These are phyloP conservation scores for Ophion ventricosus DNA, from an alignment of 2,888 invertebrate genomes.

Conservation along the genomic window DNA sequence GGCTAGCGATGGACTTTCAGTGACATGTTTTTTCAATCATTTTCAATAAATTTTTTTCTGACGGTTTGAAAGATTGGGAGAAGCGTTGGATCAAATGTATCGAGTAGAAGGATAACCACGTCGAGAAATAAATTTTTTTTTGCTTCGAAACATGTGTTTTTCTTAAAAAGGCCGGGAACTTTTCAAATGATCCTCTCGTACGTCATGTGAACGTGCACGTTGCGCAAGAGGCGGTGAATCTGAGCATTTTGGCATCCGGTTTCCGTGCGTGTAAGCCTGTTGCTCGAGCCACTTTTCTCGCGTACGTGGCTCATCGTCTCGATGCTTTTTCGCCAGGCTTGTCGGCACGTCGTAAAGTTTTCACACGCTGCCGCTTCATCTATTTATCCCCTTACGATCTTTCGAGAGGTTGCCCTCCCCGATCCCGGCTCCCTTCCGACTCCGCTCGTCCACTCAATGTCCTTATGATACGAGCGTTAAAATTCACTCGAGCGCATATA, in stretches of 20 bases:
- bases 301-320: conserved; percentile 31
- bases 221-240: conserved; percentile 9
- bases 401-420: conserved; percentile 49
- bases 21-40: too few species aligned
- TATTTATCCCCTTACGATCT: conserved; percentile 59
- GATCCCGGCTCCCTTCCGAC: not conserved
- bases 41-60: too few species aligned
- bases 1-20: too few species aligned
- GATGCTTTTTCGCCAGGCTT: conserved; percentile 50
- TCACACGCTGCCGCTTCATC: conserved; percentile 59
- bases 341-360: conserved; percentile 69
- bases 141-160: too few species aligned
- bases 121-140: too few species aligned
- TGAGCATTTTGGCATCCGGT: conserved; percentile 37
- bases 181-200: too few species aligned
- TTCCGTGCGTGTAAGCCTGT: conserved; percentile 13
- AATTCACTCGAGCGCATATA: conserved; percentile 55
- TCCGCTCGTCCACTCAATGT: conserved; percentile 31
- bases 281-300: conserved; percentile 17
- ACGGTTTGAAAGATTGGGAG: too few species aligned
- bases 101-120: too few species aligned
- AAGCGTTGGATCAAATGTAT: too few species aligned
- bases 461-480: conserved; percentile 53
- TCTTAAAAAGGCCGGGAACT: too few species aligned
- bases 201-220: not conserved